Evolutionary conservation across 2,113 vertebrate genomes (phyloP), one percentile per base, ranked within the genome.

Genomic region (Myotis lucifugus): DNA sequence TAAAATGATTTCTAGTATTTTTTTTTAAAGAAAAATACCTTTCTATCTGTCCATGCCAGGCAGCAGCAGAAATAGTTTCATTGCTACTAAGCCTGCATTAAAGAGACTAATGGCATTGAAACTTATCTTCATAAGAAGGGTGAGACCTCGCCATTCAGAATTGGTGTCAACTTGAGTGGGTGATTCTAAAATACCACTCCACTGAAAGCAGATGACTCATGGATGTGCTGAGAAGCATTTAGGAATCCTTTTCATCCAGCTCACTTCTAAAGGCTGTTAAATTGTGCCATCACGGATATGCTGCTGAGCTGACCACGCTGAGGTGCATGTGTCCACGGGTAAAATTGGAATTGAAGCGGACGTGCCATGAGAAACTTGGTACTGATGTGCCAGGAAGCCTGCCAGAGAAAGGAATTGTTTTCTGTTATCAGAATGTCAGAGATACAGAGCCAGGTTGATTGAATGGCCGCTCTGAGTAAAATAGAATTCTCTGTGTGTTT

Each of bases 71-170:
- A 89, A 85, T 59, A 46, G 21, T 95, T 94, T 95, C 61, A 88
- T 84, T 89, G 73, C n/a, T 92, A 52, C 66, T 90, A 87, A 96
- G 72, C 46, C 76, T 93, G 81, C 87, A 77, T 88, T 95, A 78
- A 92, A 91, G 84, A 93, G 84, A 94, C 94, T 88, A 88, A 96
- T 90, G 59, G 54, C 34, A 21, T 2, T 82, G 90, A 67, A 92
- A 95, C 42, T 90, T 87, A 95, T 92, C 88, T 91, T 96, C 72
- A 37, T 64, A 94, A 78, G 52, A 93, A 96, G 76, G 92, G 70
- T 97, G 90, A 95, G 94, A 95, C 81, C 90, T 96, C 4, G 2
- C 73, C 67, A 93, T 97, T 97, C 95, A 97, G 59, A 92, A 92
- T 1, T 67, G 67, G 32, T 94, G 88, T 96, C 95, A 96, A n/a